Evolutionary conservation across 2,888 invertebrate species (phyloP).

Genomic region (Macrophya annulata): DNA sequence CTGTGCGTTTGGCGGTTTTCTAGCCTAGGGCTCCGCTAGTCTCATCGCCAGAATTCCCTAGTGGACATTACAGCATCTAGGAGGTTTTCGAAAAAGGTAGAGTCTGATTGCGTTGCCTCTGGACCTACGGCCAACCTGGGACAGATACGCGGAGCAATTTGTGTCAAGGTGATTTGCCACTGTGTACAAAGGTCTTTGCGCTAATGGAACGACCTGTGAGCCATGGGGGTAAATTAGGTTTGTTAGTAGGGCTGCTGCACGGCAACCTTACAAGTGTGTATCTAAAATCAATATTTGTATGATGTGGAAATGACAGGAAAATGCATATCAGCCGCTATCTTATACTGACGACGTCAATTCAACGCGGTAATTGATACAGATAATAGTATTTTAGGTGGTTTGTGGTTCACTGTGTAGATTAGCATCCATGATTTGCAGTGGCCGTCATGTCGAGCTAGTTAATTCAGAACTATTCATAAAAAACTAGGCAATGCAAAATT

Average conservation of each 20-base stretch:
- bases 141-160: constrained; percentile 31
- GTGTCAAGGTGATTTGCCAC: constrained; percentile 46
- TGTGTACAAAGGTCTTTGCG: constrained; percentile 29
- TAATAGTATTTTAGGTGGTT: background rate
- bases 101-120: background rate
- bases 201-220: constrained; percentile 31
- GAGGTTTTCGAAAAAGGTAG: constrained; percentile 2
- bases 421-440: background rate
- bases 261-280: background rate
- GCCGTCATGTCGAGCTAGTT: background rate
- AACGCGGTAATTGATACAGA: constrained; percentile 8
- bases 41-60: constrained; percentile 2
- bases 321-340: background rate
- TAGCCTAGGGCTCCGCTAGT: background rate
- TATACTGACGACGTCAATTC: constrained; percentile 4
- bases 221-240: constrained; percentile 25
- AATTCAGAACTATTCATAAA: background rate
- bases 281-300: constrained; percentile 31
- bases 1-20: background rate
- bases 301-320: background rate
- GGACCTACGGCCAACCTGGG: background rate
- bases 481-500: background rate
- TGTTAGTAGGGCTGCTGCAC: background rate
- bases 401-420: background rate
- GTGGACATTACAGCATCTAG: background rate